Conservation (phyloP, 2,797 vertebrate species). For the Halcyon chelicuti region DNA sequence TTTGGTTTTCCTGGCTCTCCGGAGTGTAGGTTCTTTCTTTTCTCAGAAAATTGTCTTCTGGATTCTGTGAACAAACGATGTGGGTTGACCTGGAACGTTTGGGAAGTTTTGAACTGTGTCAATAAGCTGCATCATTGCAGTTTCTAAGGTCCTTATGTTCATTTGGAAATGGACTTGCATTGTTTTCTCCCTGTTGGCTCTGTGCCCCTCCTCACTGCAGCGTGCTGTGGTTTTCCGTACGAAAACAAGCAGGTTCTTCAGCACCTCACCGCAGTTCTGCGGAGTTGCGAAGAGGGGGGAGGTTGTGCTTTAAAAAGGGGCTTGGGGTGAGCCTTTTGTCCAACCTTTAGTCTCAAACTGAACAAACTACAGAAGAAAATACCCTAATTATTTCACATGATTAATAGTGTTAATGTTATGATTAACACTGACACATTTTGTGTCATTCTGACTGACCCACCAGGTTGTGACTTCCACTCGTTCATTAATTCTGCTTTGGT, state of each 20-base stretch:
- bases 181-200: not conserved
- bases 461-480: not conserved
- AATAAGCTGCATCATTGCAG: not conserved
- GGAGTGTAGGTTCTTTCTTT: not conserved
- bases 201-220: not conserved
- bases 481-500: not conserved
- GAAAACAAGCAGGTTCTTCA: not conserved
- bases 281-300: not conserved
- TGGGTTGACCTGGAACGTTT: not conserved
- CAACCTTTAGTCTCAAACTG: not conserved
- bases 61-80: not conserved
- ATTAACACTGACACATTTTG: not conserved
- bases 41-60: not conserved
- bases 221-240: fast-evolving
- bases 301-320: not conserved
- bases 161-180: not conserved
- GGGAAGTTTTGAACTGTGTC: not conserved
- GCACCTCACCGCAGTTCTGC: not conserved
- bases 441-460: not conserved
- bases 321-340: not conserved
- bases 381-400: not conserved
- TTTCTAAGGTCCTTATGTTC: not conserved
- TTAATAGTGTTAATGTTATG: too few species aligned
- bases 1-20: not conserved
- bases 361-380: not conserved